A percentile compares a stretch with the other conserved stretches of the same genome.
These are phyloP conservation scores for Molossus molossus DNA, from an alignment of 2,797 vertebrate genomes.

Conservation along the genomic window DNA sequence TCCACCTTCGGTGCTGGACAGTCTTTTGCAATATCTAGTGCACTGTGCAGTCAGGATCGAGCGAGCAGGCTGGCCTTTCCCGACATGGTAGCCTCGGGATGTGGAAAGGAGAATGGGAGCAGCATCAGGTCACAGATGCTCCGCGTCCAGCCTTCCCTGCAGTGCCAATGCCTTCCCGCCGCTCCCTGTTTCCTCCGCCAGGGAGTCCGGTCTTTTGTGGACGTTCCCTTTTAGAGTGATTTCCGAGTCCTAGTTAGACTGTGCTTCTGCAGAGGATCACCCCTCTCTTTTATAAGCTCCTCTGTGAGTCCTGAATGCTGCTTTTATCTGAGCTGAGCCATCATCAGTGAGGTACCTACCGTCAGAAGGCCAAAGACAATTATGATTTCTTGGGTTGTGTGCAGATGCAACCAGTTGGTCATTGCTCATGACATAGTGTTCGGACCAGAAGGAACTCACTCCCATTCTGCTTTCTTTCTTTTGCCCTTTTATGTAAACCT, in stretches of 20 bases:
- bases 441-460: background rate
- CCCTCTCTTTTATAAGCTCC: background rate
- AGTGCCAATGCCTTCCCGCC: rapidly evolving
- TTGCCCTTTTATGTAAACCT: background rate
- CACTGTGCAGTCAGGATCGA: background rate
- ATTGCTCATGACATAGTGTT: background rate
- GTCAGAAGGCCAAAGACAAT: background rate
- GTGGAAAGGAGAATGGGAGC: background rate
- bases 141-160: background rate
- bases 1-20: rapidly evolving
- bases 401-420: rapidly evolving
- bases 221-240: background rate
- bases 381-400: background rate
- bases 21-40: background rate
- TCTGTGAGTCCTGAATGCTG: too few species aligned
- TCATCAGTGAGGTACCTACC: rapidly evolving
- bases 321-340: background rate
- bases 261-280: background rate
- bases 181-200: background rate
- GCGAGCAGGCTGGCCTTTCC: background rate
- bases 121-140: background rate
- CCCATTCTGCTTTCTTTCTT: background rate
- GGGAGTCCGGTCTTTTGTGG: rapidly evolving
- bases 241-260: background rate
- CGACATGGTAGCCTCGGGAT: background rate